These are phyloP conservation scores for Sinosuthora webbiana DNA, from an alignment of 2,113 vertebrate genomes.

Conservation along the genomic window DNA sequence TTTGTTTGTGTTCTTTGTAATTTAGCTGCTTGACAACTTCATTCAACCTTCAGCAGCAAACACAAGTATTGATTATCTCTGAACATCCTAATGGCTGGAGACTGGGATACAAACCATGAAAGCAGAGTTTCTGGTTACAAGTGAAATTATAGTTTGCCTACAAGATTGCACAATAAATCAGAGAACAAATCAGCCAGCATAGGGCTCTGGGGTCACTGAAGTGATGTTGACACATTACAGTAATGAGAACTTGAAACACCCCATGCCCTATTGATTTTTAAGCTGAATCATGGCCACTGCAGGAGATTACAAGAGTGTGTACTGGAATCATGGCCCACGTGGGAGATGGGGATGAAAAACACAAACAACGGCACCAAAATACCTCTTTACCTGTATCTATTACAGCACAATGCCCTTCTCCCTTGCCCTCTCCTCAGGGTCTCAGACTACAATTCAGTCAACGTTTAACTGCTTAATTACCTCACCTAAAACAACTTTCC, in stretches of 20 bases:
- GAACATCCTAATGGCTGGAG: conserved; percentile 71
- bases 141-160: conserved; percentile 81
- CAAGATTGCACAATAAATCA: conserved; percentile 85
- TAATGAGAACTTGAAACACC: conserved; percentile 84
- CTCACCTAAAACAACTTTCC: background rate
- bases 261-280: conserved; percentile 80
- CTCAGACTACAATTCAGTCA: background rate
- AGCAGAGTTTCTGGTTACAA: conserved; percentile 76
- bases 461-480: background rate
- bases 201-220: conserved; percentile 74
- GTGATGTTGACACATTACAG: conserved; percentile 82
- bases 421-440: background rate
- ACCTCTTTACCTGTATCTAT: conserved; percentile 46
- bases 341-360: conserved; percentile 73
- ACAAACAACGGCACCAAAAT: conserved; percentile 68
- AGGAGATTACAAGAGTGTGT: conserved; percentile 74
- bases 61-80: conserved; percentile 73
- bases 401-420: conserved; percentile 42
- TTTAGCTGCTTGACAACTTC: conserved; percentile 75
- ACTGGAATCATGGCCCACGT: conserved; percentile 64
- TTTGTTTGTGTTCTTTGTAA: conserved; percentile 60
- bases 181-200: conserved; percentile 74
- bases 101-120: conserved; percentile 68
- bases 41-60: conserved; percentile 75
- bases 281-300: conserved; percentile 78